Evolutionary conservation across 2,888 invertebrate genomes (phyloP), one percentile per base, ranked within the genome.

Genomic region (Axea sp.): DNA sequence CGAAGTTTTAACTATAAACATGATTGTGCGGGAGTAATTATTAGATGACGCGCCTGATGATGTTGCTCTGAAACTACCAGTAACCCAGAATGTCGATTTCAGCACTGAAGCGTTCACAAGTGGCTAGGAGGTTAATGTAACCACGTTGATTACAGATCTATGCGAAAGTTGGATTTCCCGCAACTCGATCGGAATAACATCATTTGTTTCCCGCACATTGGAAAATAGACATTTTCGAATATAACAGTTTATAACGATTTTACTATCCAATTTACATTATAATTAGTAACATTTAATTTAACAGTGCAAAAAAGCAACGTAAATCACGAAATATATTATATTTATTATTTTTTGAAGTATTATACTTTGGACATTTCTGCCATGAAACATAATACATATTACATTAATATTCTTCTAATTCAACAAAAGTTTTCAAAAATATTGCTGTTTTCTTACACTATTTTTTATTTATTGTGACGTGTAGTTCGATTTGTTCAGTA

Each of bases 11-110:
- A n/a, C n/a, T n/a, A n/a, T n/a, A n/a, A n/a, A n/a, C n/a, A n/a
- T n/a, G n/a, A n/a, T n/a, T n/a, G n/a, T n/a, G n/a, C n/a, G n/a
- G n/a, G n/a, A n/a, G n/a, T n/a, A n/a, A n/a, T n/a, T n/a, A n/a
- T n/a, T n/a, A 76, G 78, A 77, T 80, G 79, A 79, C 33, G 43
- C 77, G 80, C 75, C 80, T 80, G 80, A 80, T 79, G 81, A 80
- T 81, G 76, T 76, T 77, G 77, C 76, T 77, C 69, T 57, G 60
- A 35, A 47, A 33, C 67, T 72, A 60, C 60, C 62, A 62, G 71
- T 71, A 64, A 57, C 69, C 78, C 73, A 76, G 77, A 77, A 80
- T 75, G 78, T 77, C 74, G 78, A 80, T 81, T 81, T 80, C 77
- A 79, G 76, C 72, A 75, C 74, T 65, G 75, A 76, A 79, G 77